Base-by-base conservation (phyloP, 2,888 invertebrate genomes). In the Protodeltote pygarga region DNA sequence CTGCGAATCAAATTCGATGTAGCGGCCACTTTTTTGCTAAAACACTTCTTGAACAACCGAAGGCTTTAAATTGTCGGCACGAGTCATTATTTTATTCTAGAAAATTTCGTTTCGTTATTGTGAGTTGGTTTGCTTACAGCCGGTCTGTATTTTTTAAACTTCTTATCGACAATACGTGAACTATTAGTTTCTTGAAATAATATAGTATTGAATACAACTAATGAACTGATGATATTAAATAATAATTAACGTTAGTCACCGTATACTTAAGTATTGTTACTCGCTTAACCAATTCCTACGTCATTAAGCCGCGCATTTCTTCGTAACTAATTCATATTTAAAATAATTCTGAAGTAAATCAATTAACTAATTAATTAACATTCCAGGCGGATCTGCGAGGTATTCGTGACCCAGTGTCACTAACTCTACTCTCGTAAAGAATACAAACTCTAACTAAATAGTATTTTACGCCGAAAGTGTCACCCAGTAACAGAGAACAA, bases 1-100 rank as follows among this genome's bases (percentile, higher is more conserved):
- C 74, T 78, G 87, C 85, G 81, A 89, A 87, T 85, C 82, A 80
- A 87, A 85, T 86, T 86, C 74, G 75, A 75, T 74, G 76, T 83
- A 62, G 52, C 57, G 45, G 52, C 47, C 35, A 57, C 41, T 49
- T 64, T 64, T 60, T 64, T 55, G 33, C 44, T 38, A 55, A 9
- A 28, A 15, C 9, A 33, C 9, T 25, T 41, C 32, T 32, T 35
- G 8, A n/a, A 33, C n/a, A 16, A 20, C 11, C 25, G 3, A 9
- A 8, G n/a, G n/a, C 14, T 14, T 3, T 37, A 33, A 9, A 28
- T 29, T 20, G 17, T 31, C 11, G 2, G 3, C 24, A 11, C 14
- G 5, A 17, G n/a, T 5, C 24, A 9, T 16, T 35, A 10, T 34
- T 35, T 24, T 13, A 14, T 13, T 35, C 23, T 24, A 32, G 20